Evolutionary conservation across 2,888 invertebrate genomes (phyloP).

Genomic region (Tortricodes alternella): DNA sequence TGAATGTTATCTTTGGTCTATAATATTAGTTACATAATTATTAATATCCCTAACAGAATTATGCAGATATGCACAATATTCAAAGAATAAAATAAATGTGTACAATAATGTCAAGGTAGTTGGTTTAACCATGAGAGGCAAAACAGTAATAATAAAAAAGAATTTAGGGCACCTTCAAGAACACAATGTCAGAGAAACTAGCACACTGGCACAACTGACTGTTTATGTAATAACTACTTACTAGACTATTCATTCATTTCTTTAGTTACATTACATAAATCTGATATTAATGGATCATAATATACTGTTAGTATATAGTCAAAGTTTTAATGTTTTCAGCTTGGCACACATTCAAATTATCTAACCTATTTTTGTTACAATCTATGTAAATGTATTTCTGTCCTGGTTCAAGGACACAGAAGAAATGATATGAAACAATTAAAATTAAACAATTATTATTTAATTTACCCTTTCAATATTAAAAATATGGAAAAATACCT

Average conservation of each 20-base stretch:
- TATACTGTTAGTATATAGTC: constrained; percentile 1
- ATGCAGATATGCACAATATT: neutral
- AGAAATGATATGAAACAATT: constrained; percentile 1
- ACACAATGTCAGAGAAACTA: constrained; percentile 47
- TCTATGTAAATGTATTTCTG: constrained; percentile 39
- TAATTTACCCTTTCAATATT: neutral
- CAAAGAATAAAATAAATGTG: neutral
- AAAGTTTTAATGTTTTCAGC: constrained; percentile 19
- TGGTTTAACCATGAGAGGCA: constrained; percentile 8
- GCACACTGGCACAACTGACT: constrained; percentile 40
- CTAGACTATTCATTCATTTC: neutral
- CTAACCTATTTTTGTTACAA: constrained; percentile 35
- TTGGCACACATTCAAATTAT: constrained; percentile 50
- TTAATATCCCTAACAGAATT: neutral
- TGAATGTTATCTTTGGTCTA: neutral
- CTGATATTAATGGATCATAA: constrained; percentile 25
- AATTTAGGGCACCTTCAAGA: constrained; percentile 46
- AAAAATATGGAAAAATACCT: no score
- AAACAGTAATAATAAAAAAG: constrained; percentile 36
- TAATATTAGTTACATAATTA: neutral
- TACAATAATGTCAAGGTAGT: constrained; percentile 29
- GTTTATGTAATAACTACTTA: constrained; percentile 23
- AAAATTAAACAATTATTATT: neutral
- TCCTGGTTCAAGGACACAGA: constrained; percentile 47
- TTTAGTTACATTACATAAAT: neutral